Base-by-base conservation (phyloP, 2,888 invertebrate genomes). In the Exocentrus adspersus region DNA sequence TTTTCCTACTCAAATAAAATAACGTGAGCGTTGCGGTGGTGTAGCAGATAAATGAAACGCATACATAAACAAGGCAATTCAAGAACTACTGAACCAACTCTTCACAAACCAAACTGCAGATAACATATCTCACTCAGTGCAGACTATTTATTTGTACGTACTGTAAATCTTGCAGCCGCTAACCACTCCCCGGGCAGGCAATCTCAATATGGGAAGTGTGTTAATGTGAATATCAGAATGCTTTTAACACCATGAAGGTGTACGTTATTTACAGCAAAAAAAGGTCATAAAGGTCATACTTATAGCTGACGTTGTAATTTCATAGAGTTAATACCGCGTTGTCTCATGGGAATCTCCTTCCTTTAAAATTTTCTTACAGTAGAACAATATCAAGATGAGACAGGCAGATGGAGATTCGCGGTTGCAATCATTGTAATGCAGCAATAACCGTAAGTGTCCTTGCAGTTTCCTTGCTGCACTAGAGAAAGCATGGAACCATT, bases 401-500 rank as follows among this genome's bases (percentile, higher is more conserved):
- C 37, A 37, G 37, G 3, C 37, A 9, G 2, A 37, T 37, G 37
- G 4, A 12, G 10, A 37, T 37, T 30, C n/a, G n/a, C 30, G 2
- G 30, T 3, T 37, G 37, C 37, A 37, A 37, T 37, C n/a, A 37
- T 37, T 37, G 14, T 37, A 37, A 37, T 37, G 37, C 37, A 45
- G 21, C 14, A 21, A 53, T 24, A 53, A 20, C 21, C 16, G 1
- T 50, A 12, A 21, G 21, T 45, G 20, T 21, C 45, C 21, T 20
- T 21, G 21, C 2, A 5, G 28, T 16, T 48, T 24, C 48, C 28
- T 45, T 28, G 24, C 21, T 54, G 28, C 24, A 28, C 28, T 43
- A 53, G 32, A 20, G 21, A 32, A 37, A n/a, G 42, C 17, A 28
- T 28, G 24, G 32, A 52, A 42, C 21, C 21, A 42, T 60, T 50